Evolutionary conservation across 2,113 vertebrate species (phyloP), one percentile per base, ranked within the genome.

Genomic region (Alces alces): DNA sequence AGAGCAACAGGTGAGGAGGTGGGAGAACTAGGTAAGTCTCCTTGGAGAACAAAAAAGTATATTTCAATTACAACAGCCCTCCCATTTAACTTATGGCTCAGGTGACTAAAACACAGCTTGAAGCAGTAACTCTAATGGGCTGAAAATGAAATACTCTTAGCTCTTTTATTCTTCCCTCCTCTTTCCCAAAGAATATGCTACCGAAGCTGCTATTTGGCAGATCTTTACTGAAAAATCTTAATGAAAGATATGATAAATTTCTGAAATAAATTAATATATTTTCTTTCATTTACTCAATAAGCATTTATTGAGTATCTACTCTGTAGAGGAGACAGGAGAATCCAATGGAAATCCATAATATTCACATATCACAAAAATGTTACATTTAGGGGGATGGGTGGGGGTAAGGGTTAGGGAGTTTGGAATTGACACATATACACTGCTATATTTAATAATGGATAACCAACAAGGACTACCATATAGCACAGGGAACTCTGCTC

Each of bases 71-170:
- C 11, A 97, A 93, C 4, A 96, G 25, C 19, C 33, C 19, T 93
- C 89, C 78, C 60, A 39, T 84, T 57, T 95, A 93, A 95, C 58
- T 66, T 85, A 95, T 43, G 58, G 79, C 28, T 97, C 61, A 92
- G 82, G 55, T 43, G 54, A 93, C 52, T 89, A 86, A 82, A 78
- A 89, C 66, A 82, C 14, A 64, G 47, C 85, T 95, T 92, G 60
- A 90, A 96, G 84, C 57, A 90, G 47, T 86, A 96, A 92, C 27
- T 92, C 27, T 95, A 80, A 92, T 82, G 25, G 96, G 79, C 89
- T 97, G 27, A 96, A 95, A 95, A 95, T 64, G 95, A 91, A 91
- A 95, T 91, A 93, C 52, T 84, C 83, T 85, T 43, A 95, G 94
- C 17, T 39, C 52, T 96, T 98, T 95, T 83, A 85, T 92, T 94